Evolutionary conservation across 2,888 invertebrate species (phyloP), one percentile per base, ranked within the genome.

Genomic region (Drosophila neotestacea): DNA sequence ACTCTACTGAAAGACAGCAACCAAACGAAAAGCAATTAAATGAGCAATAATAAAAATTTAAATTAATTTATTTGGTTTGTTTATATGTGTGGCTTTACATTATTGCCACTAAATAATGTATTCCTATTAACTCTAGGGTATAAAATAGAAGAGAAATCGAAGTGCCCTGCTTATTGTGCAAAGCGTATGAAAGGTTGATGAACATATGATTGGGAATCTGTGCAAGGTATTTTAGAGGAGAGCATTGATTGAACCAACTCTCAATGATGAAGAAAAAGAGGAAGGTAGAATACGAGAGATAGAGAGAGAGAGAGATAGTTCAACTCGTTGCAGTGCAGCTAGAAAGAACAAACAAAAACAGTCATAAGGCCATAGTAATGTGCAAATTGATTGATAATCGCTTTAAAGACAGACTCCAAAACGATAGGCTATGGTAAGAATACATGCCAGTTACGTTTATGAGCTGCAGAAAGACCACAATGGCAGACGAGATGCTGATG

Each of bases 341-440:
- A n/a, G 16, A 34, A 10, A 42, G 30, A 11, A 3, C 10, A 28
- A 63, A 42, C 46, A 42, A 52, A 59, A 63, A 28, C 11, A 52
- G 41, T 52, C 58, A 32, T n/a, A 66, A 61, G 30, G 48, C 55
- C 73, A 64, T 77, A 75, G 63, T 65, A 68, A 60, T 64, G 52
- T 65, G 70, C 70, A 73, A 78, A 79, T 85, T 83, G 81, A 88
- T 81, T 88, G 76, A 77, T 77, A 82, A 78, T 64, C 75, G 64
- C 56, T 65, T 48, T 56, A 50, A 69, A 54, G 52, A 30, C 36
- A 62, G 59, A 41, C 34, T 27, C 3, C 34, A 41, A 32, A 36
- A 51, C 51, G 56, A 67, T 56, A 28, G 64, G 27, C 51, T 4
- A 30, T n/a, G 51, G 27, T 22, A 10, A 52, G 46, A 38, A 32